A percentile compares a stretch with the other conserved stretches of the same genome.
phyloP scores from a whole-genome alignment of 53 echinoderm and acorn worm genomes.

The Henricia sp. region DNA sequence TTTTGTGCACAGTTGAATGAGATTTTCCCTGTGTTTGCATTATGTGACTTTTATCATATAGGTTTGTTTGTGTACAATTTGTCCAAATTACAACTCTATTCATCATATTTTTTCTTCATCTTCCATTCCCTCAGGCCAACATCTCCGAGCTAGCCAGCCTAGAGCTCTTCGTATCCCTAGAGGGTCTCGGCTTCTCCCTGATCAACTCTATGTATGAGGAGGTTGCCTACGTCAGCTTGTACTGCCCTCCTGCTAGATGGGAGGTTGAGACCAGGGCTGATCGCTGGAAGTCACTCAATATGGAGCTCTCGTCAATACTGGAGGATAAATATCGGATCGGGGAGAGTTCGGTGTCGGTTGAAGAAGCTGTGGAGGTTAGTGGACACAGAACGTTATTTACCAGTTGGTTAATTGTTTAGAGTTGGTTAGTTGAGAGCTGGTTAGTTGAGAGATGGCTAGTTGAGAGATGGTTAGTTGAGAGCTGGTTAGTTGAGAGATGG shows the following conservation, averaged over 20 bases:
- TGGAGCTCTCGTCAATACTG: slow-evolving; percentile 87
- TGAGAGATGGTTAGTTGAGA: too few relatives aligned
- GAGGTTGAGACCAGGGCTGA: slow-evolving; percentile 96
- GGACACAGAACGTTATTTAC: neutral
- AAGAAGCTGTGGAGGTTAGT: slow-evolving; percentile 88
- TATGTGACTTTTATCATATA: slow-evolving; percentile 90
- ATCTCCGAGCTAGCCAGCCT: slow-evolving; percentile 88
- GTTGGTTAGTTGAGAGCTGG: too few relatives aligned
- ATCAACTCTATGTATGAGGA: slow-evolving; percentile 89
- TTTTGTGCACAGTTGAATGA: too few relatives aligned
- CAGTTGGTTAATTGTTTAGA: too few relatives aligned
- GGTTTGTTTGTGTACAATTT: too few relatives aligned
- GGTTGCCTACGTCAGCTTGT: slow-evolving; percentile 90
- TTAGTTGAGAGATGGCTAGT: too few relatives aligned
- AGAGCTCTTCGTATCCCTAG: slow-evolving; percentile 85
- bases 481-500: too few relatives aligned
- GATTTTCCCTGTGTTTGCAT: too few relatives aligned
- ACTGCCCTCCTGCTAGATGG: slow-evolving; percentile 89
- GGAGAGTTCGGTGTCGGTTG: slow-evolving; percentile 69
- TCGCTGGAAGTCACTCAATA: slow-evolving; percentile 88
- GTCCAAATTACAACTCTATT: too few relatives aligned
- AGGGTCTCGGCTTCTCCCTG: slow-evolving; percentile 86
- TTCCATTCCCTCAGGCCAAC: slow-evolving; percentile 93
- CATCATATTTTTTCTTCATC: too few relatives aligned
- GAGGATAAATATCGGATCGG: slow-evolving; percentile 85